These are phyloP conservation scores for Prionace glauca DNA, from an alignment of 2,797 vertebrate species.

Conservation along the genomic window DNA sequence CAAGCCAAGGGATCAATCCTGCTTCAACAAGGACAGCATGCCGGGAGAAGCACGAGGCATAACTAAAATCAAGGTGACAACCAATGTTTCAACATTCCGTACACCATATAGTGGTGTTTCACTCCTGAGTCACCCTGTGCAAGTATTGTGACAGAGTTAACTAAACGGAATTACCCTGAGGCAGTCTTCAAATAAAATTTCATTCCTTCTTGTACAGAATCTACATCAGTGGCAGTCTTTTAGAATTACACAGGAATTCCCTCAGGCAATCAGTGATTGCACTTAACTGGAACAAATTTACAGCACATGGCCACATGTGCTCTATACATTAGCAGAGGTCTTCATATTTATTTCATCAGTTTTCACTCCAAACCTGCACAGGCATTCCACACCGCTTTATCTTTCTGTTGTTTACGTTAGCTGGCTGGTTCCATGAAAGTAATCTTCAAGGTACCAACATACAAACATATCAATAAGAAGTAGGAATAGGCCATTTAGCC, in stretches of 20 bases:
- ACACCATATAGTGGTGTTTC: not conserved
- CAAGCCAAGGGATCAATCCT: too few species aligned
- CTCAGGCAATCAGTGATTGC: not conserved
- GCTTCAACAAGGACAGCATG: too few species aligned
- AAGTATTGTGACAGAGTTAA: not conserved
- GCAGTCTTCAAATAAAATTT: not conserved
- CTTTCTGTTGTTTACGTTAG: not conserved
- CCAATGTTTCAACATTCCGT: not conserved
- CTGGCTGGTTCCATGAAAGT: not conserved
- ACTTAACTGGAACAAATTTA: not conserved
- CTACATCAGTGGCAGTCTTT: not conserved
- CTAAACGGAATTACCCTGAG: not conserved
- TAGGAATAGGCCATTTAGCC: too few species aligned
- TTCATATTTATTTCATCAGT: not conserved
- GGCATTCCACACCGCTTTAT: not conserved
- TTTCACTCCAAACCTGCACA: not conserved
- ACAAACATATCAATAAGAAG: too few species aligned
- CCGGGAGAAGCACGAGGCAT: too few species aligned
- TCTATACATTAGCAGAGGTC: slow-evolving; percentile 10
- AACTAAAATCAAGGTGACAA: not conserved
- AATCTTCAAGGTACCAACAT: not conserved
- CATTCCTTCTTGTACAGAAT: not conserved
- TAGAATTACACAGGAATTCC: not conserved
- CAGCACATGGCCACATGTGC: not conserved
- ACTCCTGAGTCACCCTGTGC: not conserved